Base-by-base conservation (phyloP, 2,113 vertebrate genomes). In the Colaptes auratus region DNA sequence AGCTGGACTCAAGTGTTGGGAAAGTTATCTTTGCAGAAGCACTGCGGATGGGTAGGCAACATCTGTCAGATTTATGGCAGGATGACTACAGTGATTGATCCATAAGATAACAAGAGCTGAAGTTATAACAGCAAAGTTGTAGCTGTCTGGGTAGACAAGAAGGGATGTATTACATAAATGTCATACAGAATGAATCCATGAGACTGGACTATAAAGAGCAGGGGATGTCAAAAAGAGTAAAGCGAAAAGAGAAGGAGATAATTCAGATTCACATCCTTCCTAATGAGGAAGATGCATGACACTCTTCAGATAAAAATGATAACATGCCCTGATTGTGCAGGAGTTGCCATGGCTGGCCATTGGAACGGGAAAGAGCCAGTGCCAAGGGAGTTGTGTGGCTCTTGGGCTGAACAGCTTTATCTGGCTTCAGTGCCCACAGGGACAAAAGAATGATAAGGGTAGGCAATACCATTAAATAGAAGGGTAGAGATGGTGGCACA, bases 21-120 rank as follows among this genome's bases (percentile, higher is more conserved):
- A 95, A 92, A 92, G 79, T 92, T 91, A 72, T 95, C 64, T 89
- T 88, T 88, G 93, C 92, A 86, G 85, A 60, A 96, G 46, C 55
- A 66, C 72, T 86, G 60, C n/a, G 67, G 55, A 66, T 82, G 94
- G 72, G 67, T n/a, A 91, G 5, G 11, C 66, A 73, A 73, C 78
- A 86, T 88, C 92, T 91, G 85, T 89, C 92, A 94, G 60, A 59
- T 82, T 92, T 94, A n/a, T 70, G 67, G 67, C 66, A 69, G 63
- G 82, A 94, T 92, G 88, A 95, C 27, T 94, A 66, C 78, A 74
- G 82, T 89, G 89, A 89, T 69, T 91, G 90, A 96, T 88, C 89
- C 82, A 1, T 91, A 91, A 85, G 55, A 95, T 65, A 94, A 94
- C 85, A 92, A 83, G 35, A 89, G 86, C 78, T 88, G 85, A 82